phyloP scores from a whole-genome alignment of 2,113 vertebrate genomes.

The Sceloporus undulatus region DNA sequence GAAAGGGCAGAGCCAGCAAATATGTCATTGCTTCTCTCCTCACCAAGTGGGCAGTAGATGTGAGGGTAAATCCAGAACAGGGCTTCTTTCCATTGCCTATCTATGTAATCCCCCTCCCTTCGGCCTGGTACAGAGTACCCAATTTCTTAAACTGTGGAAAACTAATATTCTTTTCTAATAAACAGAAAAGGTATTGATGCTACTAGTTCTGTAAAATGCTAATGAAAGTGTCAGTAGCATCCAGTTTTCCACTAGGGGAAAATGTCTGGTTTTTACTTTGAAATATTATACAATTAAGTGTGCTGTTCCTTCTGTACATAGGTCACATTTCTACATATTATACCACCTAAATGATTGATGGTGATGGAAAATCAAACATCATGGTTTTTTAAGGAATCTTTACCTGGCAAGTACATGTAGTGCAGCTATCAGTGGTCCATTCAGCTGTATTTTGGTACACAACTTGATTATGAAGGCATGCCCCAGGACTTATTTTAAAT shows the following conservation, averaged over 20 bases:
- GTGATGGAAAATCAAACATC: conserved; percentile 17
- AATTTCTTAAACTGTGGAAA: too few species aligned
- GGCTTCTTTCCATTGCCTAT: too few species aligned
- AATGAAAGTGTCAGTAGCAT: background rate
- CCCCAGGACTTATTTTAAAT: conserved; percentile 78
- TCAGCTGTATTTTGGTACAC: conserved; percentile 87
- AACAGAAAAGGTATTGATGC: too few species aligned
- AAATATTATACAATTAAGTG: background rate
- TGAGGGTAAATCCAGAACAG: too few species aligned
- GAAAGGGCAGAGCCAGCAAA: too few species aligned
- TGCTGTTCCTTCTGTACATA: background rate
- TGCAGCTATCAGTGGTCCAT: conserved; percentile 97
- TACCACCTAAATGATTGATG: background rate
- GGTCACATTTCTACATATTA: conserved; percentile 12
- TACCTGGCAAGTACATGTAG: conserved; percentile 97
- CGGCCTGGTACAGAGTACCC: too few species aligned
- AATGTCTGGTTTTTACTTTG: background rate
- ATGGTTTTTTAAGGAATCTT: conserved; percentile 29
- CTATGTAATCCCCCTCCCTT: too few species aligned
- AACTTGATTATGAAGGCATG: conserved; percentile 90
- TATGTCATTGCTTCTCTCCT: too few species aligned
- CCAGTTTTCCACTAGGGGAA: background rate
- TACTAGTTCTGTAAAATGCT: too few species aligned
- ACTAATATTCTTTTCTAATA: too few species aligned
- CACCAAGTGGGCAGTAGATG: too few species aligned